Conservation (phyloP, 2,797 vertebrate species). For the Platyrinchus mystaceus region DNA sequence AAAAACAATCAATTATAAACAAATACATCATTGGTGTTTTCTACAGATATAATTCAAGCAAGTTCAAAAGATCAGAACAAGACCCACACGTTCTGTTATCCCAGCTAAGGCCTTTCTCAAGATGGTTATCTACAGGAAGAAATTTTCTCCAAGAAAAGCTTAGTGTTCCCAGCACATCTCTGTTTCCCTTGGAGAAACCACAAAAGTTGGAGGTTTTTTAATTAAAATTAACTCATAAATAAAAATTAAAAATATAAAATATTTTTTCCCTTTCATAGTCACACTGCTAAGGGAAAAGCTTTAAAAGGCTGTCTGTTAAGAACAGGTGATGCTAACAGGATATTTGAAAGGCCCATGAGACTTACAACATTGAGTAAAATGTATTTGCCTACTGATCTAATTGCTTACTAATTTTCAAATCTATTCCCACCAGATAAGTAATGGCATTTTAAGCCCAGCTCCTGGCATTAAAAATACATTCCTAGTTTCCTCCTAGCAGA, state of each 20-base stretch:
- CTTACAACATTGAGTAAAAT: slow-evolving; percentile 35
- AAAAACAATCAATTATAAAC: slow-evolving; percentile 56
- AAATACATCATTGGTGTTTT: slow-evolving; percentile 31
- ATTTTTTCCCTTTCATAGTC: neutral
- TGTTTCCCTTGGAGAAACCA: neutral
- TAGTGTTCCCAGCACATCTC: neutral
- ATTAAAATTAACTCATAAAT: neutral
- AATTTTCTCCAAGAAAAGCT: slow-evolving; percentile 29
- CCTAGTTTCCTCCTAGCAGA: slow-evolving; percentile 35
- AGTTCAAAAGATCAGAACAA: slow-evolving; percentile 49
- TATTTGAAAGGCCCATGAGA: slow-evolving; percentile 49
- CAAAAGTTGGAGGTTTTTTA: neutral
- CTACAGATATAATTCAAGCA: slow-evolving; percentile 21
- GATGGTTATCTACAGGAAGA: slow-evolving; percentile 51
- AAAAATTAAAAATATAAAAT: neutral
- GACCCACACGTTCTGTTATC: neutral
- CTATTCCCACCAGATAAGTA: slow-evolving; percentile 60
- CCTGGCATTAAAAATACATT: slow-evolving; percentile 64
- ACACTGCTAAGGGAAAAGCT: neutral
- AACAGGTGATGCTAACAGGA: slow-evolving; percentile 60
- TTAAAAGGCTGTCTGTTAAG: slow-evolving; percentile 35
- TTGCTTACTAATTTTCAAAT: slow-evolving; percentile 65
- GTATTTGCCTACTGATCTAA: slow-evolving; percentile 57
- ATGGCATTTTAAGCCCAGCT: slow-evolving; percentile 54
- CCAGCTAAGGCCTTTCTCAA: neutral